Evolutionary conservation across 2,113 vertebrate species (phyloP).

Genomic region (Catharus minimus): DNA sequence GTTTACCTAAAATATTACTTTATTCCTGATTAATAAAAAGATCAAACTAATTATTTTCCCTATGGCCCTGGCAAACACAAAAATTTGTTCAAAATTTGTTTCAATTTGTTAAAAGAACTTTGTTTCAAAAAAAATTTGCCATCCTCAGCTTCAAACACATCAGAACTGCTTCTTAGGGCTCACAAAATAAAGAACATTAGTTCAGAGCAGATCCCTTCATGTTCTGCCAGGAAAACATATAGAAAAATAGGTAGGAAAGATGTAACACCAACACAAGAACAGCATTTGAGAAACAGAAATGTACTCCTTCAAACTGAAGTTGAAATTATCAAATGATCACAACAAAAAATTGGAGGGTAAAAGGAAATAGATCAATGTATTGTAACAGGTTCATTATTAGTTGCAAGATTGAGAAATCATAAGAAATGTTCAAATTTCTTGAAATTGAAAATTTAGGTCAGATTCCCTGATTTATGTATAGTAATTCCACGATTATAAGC

Average conservation of each 20-base stretch:
- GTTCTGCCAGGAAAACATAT: neutral
- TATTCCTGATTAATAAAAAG: neutral
- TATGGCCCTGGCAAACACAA: neutral
- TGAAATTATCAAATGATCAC: neutral
- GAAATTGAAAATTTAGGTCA: neutral
- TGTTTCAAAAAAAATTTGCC: neutral
- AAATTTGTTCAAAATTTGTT: neutral
- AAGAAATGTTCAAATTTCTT: neutral
- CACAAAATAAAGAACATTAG: neutral
- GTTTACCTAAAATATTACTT: neutral
- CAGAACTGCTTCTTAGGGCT: neutral
- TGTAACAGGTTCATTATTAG: neutral
- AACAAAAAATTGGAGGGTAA: neutral
- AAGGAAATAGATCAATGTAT: neutral
- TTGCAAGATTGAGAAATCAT: neutral
- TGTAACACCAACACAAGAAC: neutral
- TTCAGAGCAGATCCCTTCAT: neutral
- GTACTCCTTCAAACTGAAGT: neutral
- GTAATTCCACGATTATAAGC: no score
- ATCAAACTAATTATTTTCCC: neutral
- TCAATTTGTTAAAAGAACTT: no score
- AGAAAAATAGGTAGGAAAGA: neutral
- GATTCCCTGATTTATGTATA: neutral
- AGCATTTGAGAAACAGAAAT: neutral
- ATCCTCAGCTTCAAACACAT: neutral